Conservation (phyloP, 23 tunicate species). For the Oikopleura albicans region DNA sequence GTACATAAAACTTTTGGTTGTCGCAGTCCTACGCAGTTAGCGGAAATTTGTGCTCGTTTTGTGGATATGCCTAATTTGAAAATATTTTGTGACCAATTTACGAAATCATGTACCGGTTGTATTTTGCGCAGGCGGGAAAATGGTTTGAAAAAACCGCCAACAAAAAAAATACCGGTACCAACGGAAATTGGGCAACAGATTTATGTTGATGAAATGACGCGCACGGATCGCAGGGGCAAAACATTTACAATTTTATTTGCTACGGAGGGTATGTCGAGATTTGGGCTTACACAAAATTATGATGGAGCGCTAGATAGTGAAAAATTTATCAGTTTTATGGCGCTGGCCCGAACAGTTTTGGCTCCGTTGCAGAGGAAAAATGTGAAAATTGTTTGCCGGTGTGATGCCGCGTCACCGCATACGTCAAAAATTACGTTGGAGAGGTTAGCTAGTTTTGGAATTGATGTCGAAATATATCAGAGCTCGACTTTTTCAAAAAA, state of each 20-base stretch:
- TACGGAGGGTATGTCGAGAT: neutral
- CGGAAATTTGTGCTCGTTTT: neutral
- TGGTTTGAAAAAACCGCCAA: neutral
- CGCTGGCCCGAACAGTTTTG: neutral
- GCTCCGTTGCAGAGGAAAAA: neutral
- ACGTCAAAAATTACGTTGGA: neutral
- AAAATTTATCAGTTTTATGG: neutral
- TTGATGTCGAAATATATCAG: neutral
- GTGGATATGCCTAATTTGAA: neutral
- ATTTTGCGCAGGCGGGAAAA: neutral
- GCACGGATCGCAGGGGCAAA: neutral
- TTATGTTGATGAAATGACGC: neutral
- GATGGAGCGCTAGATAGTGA: neutral
- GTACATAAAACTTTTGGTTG: neutral
- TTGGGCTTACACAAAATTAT: neutral
- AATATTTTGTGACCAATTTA: neutral
- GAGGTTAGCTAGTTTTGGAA: neutral
- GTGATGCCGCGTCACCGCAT: neutral
- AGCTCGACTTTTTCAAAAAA: neutral
- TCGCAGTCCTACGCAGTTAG: neutral
- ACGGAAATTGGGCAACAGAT: neutral
- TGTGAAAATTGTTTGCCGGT: neutral
- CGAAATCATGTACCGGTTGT: neutral
- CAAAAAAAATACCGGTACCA: neutral
- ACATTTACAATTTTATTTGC: neutral